Evolutionary conservation across 1,140 invertebrate genomes (phyloP).

Genomic region (Atta colombica): DNA sequence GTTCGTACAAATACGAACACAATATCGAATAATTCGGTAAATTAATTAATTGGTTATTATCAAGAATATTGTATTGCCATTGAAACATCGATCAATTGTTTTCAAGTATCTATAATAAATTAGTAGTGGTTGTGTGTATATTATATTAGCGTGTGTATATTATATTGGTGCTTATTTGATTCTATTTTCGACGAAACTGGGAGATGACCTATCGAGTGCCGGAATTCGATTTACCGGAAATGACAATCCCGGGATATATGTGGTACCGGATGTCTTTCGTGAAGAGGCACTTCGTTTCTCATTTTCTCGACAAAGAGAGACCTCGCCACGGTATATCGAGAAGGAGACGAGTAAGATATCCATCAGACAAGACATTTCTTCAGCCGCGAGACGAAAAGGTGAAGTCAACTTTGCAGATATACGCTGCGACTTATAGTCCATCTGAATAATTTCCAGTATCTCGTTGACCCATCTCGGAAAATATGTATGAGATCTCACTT

Average conservation of each 20-base stretch:
- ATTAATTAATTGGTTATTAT: background rate
- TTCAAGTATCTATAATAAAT: background rate
- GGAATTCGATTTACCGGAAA: slow-evolving; percentile 13
- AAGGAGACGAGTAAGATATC: slow-evolving; percentile 20
- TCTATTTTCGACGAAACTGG: background rate
- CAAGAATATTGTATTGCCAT: background rate
- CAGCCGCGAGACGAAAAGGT: background rate
- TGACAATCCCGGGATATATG: background rate
- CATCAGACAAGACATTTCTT: slow-evolving; percentile 28
- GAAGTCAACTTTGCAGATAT: slow-evolving; percentile 3
- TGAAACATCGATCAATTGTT: background rate
- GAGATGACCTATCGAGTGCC: background rate
- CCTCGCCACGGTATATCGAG: slow-evolving; percentile 4
- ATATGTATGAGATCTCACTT: slow-evolving; percentile 65
- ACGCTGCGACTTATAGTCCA: slow-evolving; percentile 58
- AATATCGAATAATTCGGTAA: background rate
- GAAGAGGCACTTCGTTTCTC: background rate
- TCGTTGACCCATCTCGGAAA: slow-evolving; percentile 75
- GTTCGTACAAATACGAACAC: background rate
- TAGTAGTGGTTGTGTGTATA: background rate
- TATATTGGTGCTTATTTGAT: background rate
- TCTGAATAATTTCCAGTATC: slow-evolving; percentile 79
- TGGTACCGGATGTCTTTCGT: background rate
- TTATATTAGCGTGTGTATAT: background rate
- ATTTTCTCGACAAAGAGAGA: background rate